Evolutionary conservation across 53 echinoderm and acorn worm species (phyloP).

Genomic region (Echinometra lucunter): DNA sequence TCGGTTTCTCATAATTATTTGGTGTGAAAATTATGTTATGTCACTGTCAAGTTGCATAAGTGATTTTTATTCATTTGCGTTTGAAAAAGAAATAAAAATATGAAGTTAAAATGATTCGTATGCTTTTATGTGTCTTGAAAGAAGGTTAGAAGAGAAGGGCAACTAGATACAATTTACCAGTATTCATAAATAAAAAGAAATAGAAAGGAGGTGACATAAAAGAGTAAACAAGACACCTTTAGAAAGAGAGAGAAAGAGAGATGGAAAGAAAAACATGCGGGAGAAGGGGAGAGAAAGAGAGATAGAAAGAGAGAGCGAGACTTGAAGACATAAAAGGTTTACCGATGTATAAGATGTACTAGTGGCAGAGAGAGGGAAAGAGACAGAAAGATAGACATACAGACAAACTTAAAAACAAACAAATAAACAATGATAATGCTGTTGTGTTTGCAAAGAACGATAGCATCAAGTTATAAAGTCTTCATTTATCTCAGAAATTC

Average conservation of each 20-base stretch:
- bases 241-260: neutral
- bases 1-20: too few species aligned
- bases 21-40: neutral
- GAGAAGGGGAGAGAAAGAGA: too few species aligned
- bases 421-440: too few species aligned
- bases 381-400: too few species aligned
- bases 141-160: neutral
- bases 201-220: neutral
- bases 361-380: too few species aligned
- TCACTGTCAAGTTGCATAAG: neutral
- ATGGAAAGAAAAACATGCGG: neutral
- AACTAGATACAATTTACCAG: neutral
- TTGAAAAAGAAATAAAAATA: slow-evolving; percentile 21
- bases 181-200: neutral
- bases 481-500: too few species aligned
- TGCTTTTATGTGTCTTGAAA: neutral
- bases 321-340: too few species aligned
- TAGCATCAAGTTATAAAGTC: too few species aligned
- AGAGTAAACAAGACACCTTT: neutral
- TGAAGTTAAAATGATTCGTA: neutral
- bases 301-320: too few species aligned
- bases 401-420: too few species aligned
- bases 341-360: too few species aligned
- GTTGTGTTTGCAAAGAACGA: too few species aligned
- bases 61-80: neutral